Evolutionary conservation across 2,888 invertebrate genomes (phyloP), one percentile per base, ranked within the genome.

Genomic region (Sycophila texana): DNA sequence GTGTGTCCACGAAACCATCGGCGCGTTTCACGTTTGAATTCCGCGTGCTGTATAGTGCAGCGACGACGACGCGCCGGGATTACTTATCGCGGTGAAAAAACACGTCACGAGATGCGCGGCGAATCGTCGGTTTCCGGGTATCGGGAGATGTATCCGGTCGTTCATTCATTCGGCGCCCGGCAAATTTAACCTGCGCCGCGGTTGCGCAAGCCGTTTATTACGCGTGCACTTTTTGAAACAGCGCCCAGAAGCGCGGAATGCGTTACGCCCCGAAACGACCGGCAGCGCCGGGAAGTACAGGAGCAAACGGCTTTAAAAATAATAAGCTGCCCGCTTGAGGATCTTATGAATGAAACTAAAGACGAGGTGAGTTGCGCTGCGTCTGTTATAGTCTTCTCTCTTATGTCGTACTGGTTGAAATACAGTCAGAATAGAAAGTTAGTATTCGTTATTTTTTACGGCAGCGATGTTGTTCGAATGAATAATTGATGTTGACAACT

Each of bases 221-320:
- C 66, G 39, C 66, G 66, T n/a, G 39, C 20, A 4, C 26, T 39
- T 70, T 72, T 73, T 73, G 72, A 73, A 73, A 55, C 65, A 57
- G 57, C 74, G 74, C 74, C 74, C 74, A 73, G 47, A 73, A 51
- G 53, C 39, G 20, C 53, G 61, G 22, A 26, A 53, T 53, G 53
- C 63, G 63, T n/a, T 20, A 30, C 26, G 26, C 13, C 47, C 39
- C 39, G 63, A 26, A 57, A 71, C 30, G 70, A 71, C 39, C 60
- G n/a, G 55, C 13, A 18, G 18, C 22, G 58, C 18, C 63, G 63
- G 7, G 20, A 63, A 47, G 63, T 63, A 16, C 49, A n/a, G 20
- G 26, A 30, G 20, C 16, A 55, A 53, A 22, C 22, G 16, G 58
- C 57, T 71, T 70, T 60, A 53, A 73, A 73, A 73, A 73, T 73